Conservation (phyloP, 2,113 vertebrate species). For the Scomber scombrus region DNA sequence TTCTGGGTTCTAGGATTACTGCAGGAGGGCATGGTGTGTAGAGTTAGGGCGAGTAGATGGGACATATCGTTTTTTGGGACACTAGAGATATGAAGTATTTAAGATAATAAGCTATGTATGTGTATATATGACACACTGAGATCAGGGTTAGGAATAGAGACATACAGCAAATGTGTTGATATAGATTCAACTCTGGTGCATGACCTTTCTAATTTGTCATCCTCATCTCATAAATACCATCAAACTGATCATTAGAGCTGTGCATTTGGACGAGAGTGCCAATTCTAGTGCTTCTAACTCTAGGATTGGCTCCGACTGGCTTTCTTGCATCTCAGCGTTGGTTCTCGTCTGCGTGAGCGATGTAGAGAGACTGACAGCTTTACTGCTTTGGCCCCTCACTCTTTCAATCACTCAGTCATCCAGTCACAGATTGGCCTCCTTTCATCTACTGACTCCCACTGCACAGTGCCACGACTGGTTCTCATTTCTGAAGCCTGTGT, state of each 20-base stretch:
- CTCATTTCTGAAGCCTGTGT: constrained; percentile 65
- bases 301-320: constrained; percentile 48
- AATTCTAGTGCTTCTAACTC: constrained; percentile 40
- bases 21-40: constrained; percentile 21
- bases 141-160: constrained; percentile 1
- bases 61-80: neutral
- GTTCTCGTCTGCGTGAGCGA: constrained; percentile 67
- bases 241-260: constrained; percentile 26
- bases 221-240: constrained; percentile 46
- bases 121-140: neutral
- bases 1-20: constrained; percentile 54
- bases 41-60: constrained; percentile 18
- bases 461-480: constrained; percentile 64
- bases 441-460: constrained; percentile 72
- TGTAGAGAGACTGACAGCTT: constrained; percentile 82
- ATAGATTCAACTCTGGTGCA: constrained; percentile 25
- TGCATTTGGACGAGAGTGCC: constrained; percentile 30
- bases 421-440: constrained; percentile 69
- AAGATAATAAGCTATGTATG: too few species aligned
- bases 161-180: neutral
- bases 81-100: neutral
- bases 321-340: constrained; percentile 51
- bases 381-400: constrained; percentile 75
- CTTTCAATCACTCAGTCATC: constrained; percentile 71
- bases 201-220: constrained; percentile 36